These are phyloP conservation scores for Neodontobutis hainanensis DNA, from an alignment of 2,113 vertebrate species.

Conservation along the genomic window DNA sequence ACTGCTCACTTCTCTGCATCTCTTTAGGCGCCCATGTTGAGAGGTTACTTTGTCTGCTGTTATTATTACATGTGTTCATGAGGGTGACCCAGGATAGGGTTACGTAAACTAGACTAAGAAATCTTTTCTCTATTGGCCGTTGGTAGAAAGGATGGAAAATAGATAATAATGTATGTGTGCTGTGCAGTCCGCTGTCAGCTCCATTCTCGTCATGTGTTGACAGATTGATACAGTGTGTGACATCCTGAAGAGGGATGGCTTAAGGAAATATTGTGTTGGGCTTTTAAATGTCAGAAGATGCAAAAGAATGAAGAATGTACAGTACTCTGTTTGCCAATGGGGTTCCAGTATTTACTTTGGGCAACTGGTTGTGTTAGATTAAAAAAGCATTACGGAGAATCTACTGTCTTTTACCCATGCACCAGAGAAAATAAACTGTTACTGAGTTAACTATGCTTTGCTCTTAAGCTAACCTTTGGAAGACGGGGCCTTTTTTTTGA, in stretches of 20 bases:
- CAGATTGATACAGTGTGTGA: neutral
- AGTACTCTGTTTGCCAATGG: too few species aligned
- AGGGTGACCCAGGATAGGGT: neutral
- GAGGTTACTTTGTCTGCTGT: neutral
- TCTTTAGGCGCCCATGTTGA: neutral
- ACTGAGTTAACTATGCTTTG: too few species aligned
- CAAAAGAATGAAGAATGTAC: neutral
- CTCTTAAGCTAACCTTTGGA: too few species aligned
- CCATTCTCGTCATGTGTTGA: neutral
- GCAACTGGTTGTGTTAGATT: too few species aligned
- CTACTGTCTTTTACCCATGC: too few species aligned
- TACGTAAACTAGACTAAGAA: too few species aligned
- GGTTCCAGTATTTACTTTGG: too few species aligned
- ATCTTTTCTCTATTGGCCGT: neutral
- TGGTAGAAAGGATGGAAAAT: neutral
- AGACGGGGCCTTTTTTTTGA: too few species aligned
- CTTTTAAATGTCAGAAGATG: neutral
- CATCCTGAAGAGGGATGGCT: neutral
- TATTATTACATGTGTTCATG: conserved; percentile 3
- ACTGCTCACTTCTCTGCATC: neutral
- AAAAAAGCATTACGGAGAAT: too few species aligned
- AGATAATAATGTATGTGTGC: neutral
- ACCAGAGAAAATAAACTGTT: too few species aligned
- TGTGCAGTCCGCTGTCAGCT: conserved; percentile 4
- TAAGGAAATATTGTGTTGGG: neutral